Evolutionary conservation across 2,113 vertebrate genomes (phyloP), one percentile per base, ranked within the genome.

Genomic region (Callaeas wilsoni): DNA sequence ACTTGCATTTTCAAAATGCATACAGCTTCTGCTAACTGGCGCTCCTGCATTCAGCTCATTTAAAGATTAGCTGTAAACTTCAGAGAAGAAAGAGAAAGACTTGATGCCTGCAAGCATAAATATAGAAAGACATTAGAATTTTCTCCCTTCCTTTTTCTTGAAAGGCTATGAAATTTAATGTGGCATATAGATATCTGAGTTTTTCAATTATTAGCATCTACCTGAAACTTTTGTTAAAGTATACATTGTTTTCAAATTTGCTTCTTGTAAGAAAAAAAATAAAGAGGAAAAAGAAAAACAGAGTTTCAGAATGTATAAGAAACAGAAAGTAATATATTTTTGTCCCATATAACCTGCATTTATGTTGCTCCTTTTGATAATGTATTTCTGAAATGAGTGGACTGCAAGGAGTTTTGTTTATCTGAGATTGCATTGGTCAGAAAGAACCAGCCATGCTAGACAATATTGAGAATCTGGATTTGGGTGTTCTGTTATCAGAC

Each of bases 11-110:
- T 89, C 85, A 83, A 88, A 95, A 71, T 65, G 32, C 46, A 29
- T 20, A 57, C 18, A 87, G 63, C 49, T 93, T 82, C 68, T 78
- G 60, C 68, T 75, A 88, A 44, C 59, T 41, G 53, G 21, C 69
- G 35, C 47, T 91, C 41, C 71, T 73, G 76, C 46, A 70, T 87
- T 89, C 70, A 91, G 46, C 41, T 69, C n/a, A 64, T 70, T 91
- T 82, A 95, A 91, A 94, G 83, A 95, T 95, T 92, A 94, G 86
- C 80, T 84, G 76, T 81, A 95, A 94, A 91, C 55, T 90, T 84
- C 87, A 94, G 79, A 78, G 73, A 89, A 90, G 35, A 88, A 78
- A 47, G 41, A 74, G n/a, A 83, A 82, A 78, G 56, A 67, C 52
- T 85, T 82, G 84, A 76, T 93, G 77, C 81, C 89, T 96, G 78